Evolutionary conservation across 2,797 vertebrate genomes (phyloP), one percentile per base, ranked within the genome.

Genomic region (Pygocentrus nattereri): DNA sequence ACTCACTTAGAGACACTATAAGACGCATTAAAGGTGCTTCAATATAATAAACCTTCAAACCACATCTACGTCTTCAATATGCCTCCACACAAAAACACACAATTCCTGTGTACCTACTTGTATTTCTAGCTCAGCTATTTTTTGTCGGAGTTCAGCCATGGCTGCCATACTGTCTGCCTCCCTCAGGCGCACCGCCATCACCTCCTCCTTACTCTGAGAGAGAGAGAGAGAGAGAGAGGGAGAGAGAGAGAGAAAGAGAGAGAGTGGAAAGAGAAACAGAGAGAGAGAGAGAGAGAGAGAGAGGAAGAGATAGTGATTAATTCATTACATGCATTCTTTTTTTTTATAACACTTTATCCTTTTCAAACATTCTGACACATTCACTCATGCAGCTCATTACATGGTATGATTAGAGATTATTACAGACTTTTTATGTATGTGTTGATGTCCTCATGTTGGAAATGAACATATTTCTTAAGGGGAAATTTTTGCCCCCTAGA

Each of bases 131-230:
- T 99, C 97, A 0, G 97, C 96, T 0, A 98, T 94, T 86, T 92
- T 94, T 92, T 98, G 97, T 64, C 97, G 92, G 91, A 99, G 95
- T 87, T 99, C 97, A 1, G 97, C 97, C 90, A 97, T 94, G 0
- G 95, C 96, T 0, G 97, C 97, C 96, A 99, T 97, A 86, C 96
- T 97, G 92, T 99, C 97, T 0, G 97, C 97, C 90, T 98, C 97
- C 77, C 97, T 93, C 85, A 99, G 93, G 21, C 97, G 93, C 69
- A 95, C 97, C 0, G 96, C 97, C 97, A 99, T 98, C 92, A 98
- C 97, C 84, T 98, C 97, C 90, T 99, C 97, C 92, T 98, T 99
- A 92, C 95, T 97, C 97, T 99, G 31, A 67, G 30, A 65, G 61
- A 49, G 38, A 72, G 25, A 64, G 34, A 16, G 47, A 21, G 19